Evolutionary conservation across 1,140 invertebrate species (phyloP), one percentile per base, ranked within the genome.

Genomic region (Prorops nasuta): DNA sequence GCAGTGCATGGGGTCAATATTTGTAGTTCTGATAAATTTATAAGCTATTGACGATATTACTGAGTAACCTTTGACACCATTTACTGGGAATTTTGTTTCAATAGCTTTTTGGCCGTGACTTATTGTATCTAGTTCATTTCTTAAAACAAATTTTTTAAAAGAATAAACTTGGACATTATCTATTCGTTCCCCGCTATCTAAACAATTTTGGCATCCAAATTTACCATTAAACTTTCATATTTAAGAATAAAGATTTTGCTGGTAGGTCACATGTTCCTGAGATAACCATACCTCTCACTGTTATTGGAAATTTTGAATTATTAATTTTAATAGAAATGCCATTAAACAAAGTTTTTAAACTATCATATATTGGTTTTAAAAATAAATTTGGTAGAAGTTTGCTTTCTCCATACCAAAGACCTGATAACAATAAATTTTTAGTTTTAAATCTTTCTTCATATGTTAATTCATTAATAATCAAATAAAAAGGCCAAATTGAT

Each of bases 51-150:
- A 0, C 2, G 22, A 7, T n/a, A 51, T 14, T 9, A 46, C 24
- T 8, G 54, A 39, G 15, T 44, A 41, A 40, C 54, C 42, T 42
- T 56, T 52, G 3, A 56, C 54, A 3, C 49, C 49, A 24, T 22
- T 49, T 15, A 50, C 50, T 32, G 57, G n/a, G 2, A 20, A 17
- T 12, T 28, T 35, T 10, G 14, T 8, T 7, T 53, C 24, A 24
- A 22, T 12, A 10, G 55, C 55, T 24, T 24, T 31, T 12, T 19
- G 1, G 1, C 40, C 40, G 41, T 58, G 47, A 9, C 31, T n/a
- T 21, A 20, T 1, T 7, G 38, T 38, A 38, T 47, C 40, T 38
- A 46, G 40, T n/a, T 44, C 34, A 2, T 15, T 53, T 44, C 47
- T 40, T 14, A 50, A 32, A 20, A 34, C 21, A 12, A 49, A 3